Conservation (phyloP, 2,113 vertebrate species). For the Myotis yumanensis region DNA sequence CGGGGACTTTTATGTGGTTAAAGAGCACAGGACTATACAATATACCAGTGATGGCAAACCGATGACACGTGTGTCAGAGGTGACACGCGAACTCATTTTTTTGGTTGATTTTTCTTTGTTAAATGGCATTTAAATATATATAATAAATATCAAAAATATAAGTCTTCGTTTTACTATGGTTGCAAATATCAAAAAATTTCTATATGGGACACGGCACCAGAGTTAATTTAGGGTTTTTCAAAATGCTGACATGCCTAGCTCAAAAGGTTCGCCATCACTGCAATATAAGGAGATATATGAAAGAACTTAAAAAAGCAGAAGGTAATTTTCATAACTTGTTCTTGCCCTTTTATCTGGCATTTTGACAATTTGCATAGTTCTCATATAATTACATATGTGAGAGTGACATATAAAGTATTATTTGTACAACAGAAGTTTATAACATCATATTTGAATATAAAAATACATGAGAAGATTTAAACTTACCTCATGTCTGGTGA, state of each 20-base stretch:
- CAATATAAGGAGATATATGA: neutral
- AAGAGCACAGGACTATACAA: neutral
- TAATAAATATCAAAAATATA: too few relatives aligned
- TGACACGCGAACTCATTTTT: too few relatives aligned
- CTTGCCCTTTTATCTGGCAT: neutral
- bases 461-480: slow-evolving; percentile 15
- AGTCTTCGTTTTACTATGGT: too few relatives aligned
- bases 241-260: too few relatives aligned
- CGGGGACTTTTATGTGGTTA: neutral
- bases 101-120: too few relatives aligned
- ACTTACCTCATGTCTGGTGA: slow-evolving; percentile 98
- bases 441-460: neutral
- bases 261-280: too few relatives aligned
- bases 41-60: neutral
- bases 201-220: too few relatives aligned
- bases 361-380: neutral
- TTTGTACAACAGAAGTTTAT: neutral
- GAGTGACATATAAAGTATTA: neutral
- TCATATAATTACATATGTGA: neutral
- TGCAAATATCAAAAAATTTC: too few relatives aligned
- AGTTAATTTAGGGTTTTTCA: too few relatives aligned
- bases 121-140: too few relatives aligned
- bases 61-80: too few relatives aligned
- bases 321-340: neutral
- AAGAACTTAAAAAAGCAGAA: slow-evolving; percentile 14